Conservation (phyloP, 2,797 vertebrate species). For the Microctenopoma steveboyesi region DNA sequence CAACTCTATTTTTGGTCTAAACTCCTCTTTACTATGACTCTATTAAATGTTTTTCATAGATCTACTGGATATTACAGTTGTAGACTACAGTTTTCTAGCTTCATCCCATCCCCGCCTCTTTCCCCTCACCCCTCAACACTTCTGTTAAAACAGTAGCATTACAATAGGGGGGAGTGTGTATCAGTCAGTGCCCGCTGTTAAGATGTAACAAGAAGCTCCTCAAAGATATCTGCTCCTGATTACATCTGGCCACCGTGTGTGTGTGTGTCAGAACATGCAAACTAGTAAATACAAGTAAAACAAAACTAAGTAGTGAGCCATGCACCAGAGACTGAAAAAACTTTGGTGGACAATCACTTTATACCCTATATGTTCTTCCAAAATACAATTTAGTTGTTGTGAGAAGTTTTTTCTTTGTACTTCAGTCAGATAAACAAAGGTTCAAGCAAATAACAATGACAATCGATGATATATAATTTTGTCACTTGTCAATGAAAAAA, state of each 20-base stretch:
- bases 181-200: slow-evolving; percentile 14
- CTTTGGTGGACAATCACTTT: too few species aligned
- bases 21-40: neutral
- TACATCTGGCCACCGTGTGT: slow-evolving; percentile 47
- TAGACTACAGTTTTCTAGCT: neutral
- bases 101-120: slow-evolving; percentile 20
- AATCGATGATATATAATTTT: too few species aligned
- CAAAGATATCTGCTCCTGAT: slow-evolving; percentile 59
- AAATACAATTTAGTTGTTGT: too few species aligned
- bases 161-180: slow-evolving; percentile 60
- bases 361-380: too few species aligned
- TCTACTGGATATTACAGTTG: too few species aligned
- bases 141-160: slow-evolving; percentile 34
- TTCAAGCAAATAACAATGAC: too few species aligned
- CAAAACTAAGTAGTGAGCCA: too few species aligned
- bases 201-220: slow-evolving; percentile 58
- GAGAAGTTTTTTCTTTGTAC: too few species aligned
- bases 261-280: neutral
- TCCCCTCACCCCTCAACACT: slow-evolving; percentile 18
- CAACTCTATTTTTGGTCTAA: neutral
- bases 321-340: too few species aligned
- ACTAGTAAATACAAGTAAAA: too few species aligned
- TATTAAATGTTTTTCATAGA: neutral
- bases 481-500: too few species aligned
- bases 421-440: too few species aligned